A percentile compares a stretch with the other conserved stretches of the same genome.
Conservation (phyloP, 2,113 vertebrate genomes). For the Thinocorus orbignyianus region DNA sequence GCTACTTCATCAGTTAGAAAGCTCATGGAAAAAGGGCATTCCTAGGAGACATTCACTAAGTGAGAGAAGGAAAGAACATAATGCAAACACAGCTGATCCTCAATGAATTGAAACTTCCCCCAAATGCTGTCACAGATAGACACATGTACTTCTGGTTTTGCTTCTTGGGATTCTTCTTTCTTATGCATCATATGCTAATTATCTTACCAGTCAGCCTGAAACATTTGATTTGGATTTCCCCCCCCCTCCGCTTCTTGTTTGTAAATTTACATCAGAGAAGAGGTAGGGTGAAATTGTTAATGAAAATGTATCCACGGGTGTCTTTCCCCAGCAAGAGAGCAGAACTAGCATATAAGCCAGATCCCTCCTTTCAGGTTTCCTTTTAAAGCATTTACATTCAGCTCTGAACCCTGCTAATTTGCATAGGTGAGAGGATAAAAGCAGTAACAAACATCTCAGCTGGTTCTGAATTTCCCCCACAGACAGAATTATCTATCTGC, state of each 20-base stretch:
- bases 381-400: background rate
- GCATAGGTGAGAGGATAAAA: slow-evolving; percentile 1
- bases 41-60: background rate
- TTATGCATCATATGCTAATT: background rate
- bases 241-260: background rate
- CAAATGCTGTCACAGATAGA: background rate
- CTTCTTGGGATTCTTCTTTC: background rate
- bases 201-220: background rate
- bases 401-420: background rate
- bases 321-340: background rate
- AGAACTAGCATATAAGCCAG: background rate
- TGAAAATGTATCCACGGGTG: slow-evolving; percentile 11
- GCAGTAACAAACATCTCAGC: background rate
- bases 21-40: slow-evolving; percentile 7
- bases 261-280: slow-evolving; percentile 1
- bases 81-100: slow-evolving; percentile 21
- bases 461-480: background rate
- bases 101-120: background rate
- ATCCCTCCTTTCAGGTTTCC: background rate
- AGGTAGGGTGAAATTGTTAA: slow-evolving; percentile 9
- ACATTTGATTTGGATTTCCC: slow-evolving; percentile 11
- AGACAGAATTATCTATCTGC: background rate
- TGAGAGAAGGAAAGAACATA: background rate
- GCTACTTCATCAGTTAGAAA: slow-evolving; percentile 42
- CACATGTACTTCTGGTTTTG: background rate